Base-by-base conservation (phyloP, 2,797 vertebrate genomes). In the Bryconaethiops microstoma region DNA sequence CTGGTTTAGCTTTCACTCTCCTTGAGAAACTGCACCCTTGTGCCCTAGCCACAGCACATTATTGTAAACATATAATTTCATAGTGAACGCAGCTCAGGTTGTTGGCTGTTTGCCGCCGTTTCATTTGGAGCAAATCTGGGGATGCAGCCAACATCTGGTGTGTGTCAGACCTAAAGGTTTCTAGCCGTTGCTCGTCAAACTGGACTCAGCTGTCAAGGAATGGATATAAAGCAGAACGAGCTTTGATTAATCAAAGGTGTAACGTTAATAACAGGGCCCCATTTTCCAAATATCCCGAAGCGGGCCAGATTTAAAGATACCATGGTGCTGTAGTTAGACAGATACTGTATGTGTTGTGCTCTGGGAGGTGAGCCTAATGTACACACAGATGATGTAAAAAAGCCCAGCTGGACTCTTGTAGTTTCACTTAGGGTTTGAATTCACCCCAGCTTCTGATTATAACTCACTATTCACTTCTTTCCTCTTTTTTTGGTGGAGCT, bases 41-140 rank as follows among this genome's bases (percentile, higher is more conserved):
- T 82, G 82, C 90, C 85, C 54, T 84, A 91, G 91, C 89, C 88
- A 88, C 88, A 87, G 90, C 91, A 88, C 90, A 93, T 93, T 94
- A 94, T 94, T 94, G 92, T 93, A 94, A 95, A 95, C 92, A 94
- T 93, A 92, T 93, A 90, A 94, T 94, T 94, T 94, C 92, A 94
- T 92, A 91, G 89, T 88, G 90, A 92, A 92, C 94, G 88, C 88
- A 90, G 90, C 92, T 93, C 93, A 94, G 92, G 91, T 94, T 94
- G 93, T 92, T 94, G 94, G 93, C 92, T 45, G 87, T 79, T 90
- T 92, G 92, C 92, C 93, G 86, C 87, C 88, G 88, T 93, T 94
- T 93, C 90, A 94, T 93, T 94, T 93, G 88, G 91, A 94, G 88
- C 87, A 91, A 90, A 91, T 87, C 91, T 92, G 85, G 80, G 77